phyloP scores from a whole-genome alignment of 2,797 vertebrate genomes.

The Argyrosomus regius region DNA sequence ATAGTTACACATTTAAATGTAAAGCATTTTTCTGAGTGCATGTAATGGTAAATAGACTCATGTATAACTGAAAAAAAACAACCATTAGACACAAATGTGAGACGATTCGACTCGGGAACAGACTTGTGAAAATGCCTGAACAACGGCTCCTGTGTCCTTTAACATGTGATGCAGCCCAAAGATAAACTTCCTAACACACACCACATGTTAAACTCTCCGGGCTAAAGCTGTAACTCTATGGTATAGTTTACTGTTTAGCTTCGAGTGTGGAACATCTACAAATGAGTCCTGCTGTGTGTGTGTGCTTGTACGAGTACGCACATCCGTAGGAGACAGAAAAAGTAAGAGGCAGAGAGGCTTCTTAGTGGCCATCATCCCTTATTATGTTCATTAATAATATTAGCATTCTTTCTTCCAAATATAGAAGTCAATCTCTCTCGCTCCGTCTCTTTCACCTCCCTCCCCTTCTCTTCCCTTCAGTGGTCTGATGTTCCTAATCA shows the following conservation, averaged over 20 bases:
- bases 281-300: conserved; percentile 9
- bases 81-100: not conserved
- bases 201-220: conserved; percentile 52
- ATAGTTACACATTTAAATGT: not conserved
- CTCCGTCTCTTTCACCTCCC: conserved; percentile 64
- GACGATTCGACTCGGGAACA: not conserved
- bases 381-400: conserved; percentile 73
- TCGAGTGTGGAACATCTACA: conserved; percentile 27
- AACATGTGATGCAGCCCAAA: conserved; percentile 55
- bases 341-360: conserved; percentile 25
- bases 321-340: conserved; percentile 18
- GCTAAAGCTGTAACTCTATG: conserved; percentile 36
- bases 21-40: not conserved
- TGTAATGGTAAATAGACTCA: not conserved
- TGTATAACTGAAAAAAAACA: not conserved
- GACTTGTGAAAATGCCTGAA: conserved; percentile 19
- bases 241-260: conserved; percentile 31
- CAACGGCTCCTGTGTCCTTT: conserved; percentile 52
- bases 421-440: conserved; percentile 75
- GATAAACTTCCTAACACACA: conserved; percentile 68
- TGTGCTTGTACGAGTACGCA: not conserved
- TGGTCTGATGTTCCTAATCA: conserved; percentile 83
- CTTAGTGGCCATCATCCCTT: conserved; percentile 42
- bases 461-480: conserved; percentile 61
- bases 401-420: conserved; percentile 78